Evolutionary conservation across 1,140 invertebrate genomes (phyloP).

Genomic region (Lepidurus arcticus): DNA sequence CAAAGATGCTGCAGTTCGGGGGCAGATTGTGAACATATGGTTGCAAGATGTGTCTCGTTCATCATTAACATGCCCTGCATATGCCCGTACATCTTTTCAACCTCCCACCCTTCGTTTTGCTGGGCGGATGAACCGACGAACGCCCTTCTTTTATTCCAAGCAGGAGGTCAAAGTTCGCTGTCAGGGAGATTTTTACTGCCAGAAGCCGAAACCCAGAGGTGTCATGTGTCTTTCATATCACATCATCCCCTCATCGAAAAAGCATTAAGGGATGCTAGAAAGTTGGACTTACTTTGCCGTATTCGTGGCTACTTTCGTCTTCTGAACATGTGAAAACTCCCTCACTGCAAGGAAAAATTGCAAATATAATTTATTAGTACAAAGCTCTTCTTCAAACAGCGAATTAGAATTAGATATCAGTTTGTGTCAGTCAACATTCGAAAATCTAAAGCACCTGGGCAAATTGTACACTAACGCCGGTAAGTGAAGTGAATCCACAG

Average conservation of each 20-base stretch:
- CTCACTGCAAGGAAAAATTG: slow-evolving; percentile 22
- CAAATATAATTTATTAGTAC: slow-evolving; percentile 22
- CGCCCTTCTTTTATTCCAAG: background rate
- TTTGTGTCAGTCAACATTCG: background rate
- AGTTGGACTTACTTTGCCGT: slow-evolving; percentile 27
- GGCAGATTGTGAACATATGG: slow-evolving; percentile 1
- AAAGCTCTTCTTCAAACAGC: too few species aligned
- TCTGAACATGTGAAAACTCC: slow-evolving; percentile 32
- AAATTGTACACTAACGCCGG: slow-evolving; percentile 31
- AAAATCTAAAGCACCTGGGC: slow-evolving; percentile 23
- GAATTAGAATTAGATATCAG: too few species aligned
- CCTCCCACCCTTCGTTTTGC: background rate
- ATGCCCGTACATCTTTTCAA: background rate
- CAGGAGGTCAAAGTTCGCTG: background rate
- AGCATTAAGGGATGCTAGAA: background rate
- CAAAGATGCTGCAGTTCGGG: background rate
- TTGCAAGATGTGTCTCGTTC: slow-evolving; percentile 10
- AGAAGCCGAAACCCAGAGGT: background rate
- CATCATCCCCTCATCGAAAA: background rate
- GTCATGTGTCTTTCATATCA: background rate
- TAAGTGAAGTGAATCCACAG: slow-evolving; percentile 29
- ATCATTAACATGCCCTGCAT: background rate
- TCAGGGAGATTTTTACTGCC: background rate
- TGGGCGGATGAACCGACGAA: too few species aligned
- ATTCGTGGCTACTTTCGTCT: slow-evolving; percentile 30